Percentiles rank a stretch among this genome's conserved stretches.
Evolutionary conservation across 1,140 invertebrate genomes (phyloP).

Genomic region (honey bee (Apis mellifera)): Amel_HAv3.1 CM009938.2:5862001-5862500

Average conservation of each 20-base stretch:
- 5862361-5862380: constrained; percentile 22
- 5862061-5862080: neutral
- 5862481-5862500: constrained; percentile 4
- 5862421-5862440: neutral
- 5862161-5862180: constrained; percentile 11
- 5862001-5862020: neutral
- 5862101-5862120: neutral
- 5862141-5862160: neutral
- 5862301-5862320: constrained; percentile 10
- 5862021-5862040: neutral
- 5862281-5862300: constrained; percentile 26
- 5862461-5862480: constrained; percentile 4
- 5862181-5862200: neutral
- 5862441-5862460: constrained; percentile 10
- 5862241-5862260: constrained; percentile 44
- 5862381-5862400: constrained; percentile 7
- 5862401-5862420: constrained; percentile 24
- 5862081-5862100: too few species aligned
- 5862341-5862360: constrained; percentile 34
- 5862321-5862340: neutral
- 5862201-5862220: constrained; percentile 43
- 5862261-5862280: constrained; percentile 28
- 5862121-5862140: too few species aligned
- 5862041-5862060: neutral
- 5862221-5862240: constrained; percentile 48